Evolutionary conservation across 2,888 invertebrate species (phyloP).

Genomic region (Sinopyrophorus schimmeli): DNA sequence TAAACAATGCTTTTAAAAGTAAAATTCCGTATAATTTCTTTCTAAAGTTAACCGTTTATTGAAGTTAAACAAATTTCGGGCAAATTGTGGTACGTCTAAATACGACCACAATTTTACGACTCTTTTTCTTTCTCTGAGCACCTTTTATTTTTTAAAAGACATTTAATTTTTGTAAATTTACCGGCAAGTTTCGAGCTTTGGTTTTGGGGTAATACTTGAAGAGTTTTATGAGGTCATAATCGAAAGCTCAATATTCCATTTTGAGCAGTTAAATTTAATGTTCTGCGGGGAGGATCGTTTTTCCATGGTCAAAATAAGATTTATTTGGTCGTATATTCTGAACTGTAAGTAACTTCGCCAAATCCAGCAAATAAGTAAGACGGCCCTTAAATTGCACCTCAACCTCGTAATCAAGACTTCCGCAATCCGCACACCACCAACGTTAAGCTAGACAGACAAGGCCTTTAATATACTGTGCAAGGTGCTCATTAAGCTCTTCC

Average conservation of each 20-base stretch:
- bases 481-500: conserved; percentile 39
- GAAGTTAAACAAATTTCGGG: no score
- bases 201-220: no score
- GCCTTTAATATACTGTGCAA: conserved; percentile 36
- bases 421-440: conserved; percentile 30
- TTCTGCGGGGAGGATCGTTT: conserved; percentile 22
- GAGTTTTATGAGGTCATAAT: no score
- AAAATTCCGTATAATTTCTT: neutral
- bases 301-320: conserved; percentile 38
- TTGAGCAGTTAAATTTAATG: conserved; percentile 26
- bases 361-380: conserved; percentile 35
- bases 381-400: conserved; percentile 34
- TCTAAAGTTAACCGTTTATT: no score
- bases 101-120: no score
- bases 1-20: conserved; percentile 5
- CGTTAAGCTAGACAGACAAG: conserved; percentile 35
- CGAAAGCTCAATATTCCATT: no score
- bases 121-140: no score
- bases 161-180: no score
- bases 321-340: conserved; percentile 39
- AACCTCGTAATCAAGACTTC: conserved; percentile 39
- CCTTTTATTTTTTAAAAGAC: no score
- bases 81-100: no score
- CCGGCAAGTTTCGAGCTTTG: no score
- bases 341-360: conserved; percentile 31